Evolutionary conservation across 2,888 invertebrate species (phyloP).

Genomic region (Cetonia aurata): DNA sequence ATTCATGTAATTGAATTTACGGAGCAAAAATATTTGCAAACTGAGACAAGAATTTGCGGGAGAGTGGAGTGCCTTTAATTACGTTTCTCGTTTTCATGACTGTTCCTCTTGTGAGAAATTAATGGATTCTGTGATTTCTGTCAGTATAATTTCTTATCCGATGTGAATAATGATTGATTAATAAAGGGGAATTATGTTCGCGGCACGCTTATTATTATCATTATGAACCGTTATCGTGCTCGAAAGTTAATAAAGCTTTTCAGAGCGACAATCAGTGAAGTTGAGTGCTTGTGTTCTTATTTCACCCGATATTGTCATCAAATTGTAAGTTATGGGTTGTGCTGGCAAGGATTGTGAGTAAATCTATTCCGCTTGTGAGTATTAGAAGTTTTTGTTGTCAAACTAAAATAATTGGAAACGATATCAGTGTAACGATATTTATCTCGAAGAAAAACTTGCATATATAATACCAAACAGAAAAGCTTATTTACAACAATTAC

Average conservation of each 20-base stretch:
- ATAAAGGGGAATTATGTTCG: conserved; percentile 2
- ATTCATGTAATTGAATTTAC: conserved; percentile 32
- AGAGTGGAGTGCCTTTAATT: conserved; percentile 18
- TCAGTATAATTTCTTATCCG: conserved; percentile 12
- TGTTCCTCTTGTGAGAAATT: conserved; percentile 27
- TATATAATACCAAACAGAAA: no score
- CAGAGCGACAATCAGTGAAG: neutral
- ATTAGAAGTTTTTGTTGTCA: no score
- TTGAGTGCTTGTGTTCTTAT: neutral
- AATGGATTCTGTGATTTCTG: conserved; percentile 30
- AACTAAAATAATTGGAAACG: no score
- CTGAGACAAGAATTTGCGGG: conserved; percentile 23
- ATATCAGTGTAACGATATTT: no score
- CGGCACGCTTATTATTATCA: neutral
- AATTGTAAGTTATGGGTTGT: neutral
- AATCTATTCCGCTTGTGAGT: no score
- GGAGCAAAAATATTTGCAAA: conserved; percentile 28
- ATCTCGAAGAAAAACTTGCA: no score
- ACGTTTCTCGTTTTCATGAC: conserved; percentile 23
- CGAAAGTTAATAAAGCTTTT: conserved; percentile 7
- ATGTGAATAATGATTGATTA: conserved; percentile 29
- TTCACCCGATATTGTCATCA: conserved; percentile 6
- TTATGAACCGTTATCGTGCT: conserved; percentile 5
- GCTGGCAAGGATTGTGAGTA: no score
- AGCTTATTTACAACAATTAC: no score